Evolutionary conservation across 2,888 invertebrate genomes (phyloP).

Genomic region (Chouioia cunea): DNA sequence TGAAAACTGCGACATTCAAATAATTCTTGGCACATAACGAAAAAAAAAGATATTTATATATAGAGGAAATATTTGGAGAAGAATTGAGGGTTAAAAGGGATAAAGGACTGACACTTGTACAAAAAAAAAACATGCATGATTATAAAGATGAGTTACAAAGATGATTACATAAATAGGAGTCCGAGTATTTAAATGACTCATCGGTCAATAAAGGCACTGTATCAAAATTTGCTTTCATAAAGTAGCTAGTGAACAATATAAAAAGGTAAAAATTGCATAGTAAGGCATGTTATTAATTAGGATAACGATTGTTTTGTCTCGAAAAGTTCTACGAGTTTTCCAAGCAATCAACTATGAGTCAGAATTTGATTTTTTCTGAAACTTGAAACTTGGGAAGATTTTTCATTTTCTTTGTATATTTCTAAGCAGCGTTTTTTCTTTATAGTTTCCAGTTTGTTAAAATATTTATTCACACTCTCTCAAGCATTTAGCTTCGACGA

Average conservation of each 20-base stretch:
- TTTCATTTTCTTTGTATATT: conserved; percentile 61
- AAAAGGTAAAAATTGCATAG: conserved; percentile 46
- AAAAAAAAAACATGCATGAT: conserved; percentile 44
- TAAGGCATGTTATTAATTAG: conserved; percentile 46
- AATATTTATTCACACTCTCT: conserved; percentile 65
- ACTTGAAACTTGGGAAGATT: conserved; percentile 59
- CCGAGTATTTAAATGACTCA: conserved; percentile 35
- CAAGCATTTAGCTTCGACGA: conserved; percentile 61
- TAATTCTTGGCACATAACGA: conserved; percentile 10
- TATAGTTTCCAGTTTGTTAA: conserved; percentile 63
- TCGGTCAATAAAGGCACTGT: conserved; percentile 49
- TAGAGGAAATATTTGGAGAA: neutral
- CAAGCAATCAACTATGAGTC: conserved; percentile 33
- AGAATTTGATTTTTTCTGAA: conserved; percentile 45
- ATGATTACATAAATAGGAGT: conserved; percentile 41
- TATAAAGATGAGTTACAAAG: conserved; percentile 49
- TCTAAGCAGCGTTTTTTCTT: conserved; percentile 63
- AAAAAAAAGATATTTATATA: too few species aligned
- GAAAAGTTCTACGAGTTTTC: conserved; percentile 38
- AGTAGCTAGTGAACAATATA: conserved; percentile 47
- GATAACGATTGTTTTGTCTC: conserved; percentile 38
- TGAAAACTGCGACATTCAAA: neutral
- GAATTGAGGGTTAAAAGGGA: conserved; percentile 14
- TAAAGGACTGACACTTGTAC: neutral
- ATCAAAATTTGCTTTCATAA: conserved; percentile 43